phyloP scores from a whole-genome alignment of 2,797 vertebrate genomes.

The Buphagus erythrorhynchus region DNA sequence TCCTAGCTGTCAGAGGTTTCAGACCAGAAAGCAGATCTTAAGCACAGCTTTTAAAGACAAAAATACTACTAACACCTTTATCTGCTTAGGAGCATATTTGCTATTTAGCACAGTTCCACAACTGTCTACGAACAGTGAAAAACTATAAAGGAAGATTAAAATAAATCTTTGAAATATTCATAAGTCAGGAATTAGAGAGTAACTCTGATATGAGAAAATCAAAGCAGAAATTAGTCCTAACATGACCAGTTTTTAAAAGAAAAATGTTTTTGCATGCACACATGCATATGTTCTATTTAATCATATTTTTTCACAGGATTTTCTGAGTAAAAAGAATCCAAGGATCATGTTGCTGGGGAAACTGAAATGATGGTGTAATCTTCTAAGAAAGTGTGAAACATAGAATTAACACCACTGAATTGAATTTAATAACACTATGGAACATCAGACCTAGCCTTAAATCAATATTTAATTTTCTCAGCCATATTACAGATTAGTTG shows the following conservation, averaged over 20 bases:
- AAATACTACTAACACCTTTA: not conserved
- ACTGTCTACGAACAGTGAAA: not conserved
- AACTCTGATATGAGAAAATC: not conserved
- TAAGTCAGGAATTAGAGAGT: not conserved
- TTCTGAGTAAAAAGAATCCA: not conserved
- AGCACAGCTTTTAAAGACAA: not conserved
- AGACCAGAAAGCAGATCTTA: not conserved
- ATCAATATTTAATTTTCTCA: conserved; percentile 82
- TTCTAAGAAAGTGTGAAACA: conserved; percentile 49
- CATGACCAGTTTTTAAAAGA: not conserved
- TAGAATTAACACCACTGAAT: conserved; percentile 72
- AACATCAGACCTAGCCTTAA: conserved; percentile 43
- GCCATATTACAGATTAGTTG: conserved; percentile 19
- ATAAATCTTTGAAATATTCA: not conserved
- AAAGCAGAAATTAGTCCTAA: not conserved
- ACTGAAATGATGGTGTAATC: conserved; percentile 67
- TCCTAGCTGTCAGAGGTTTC: not conserved
- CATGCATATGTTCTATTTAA: not conserved
- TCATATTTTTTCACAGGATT: conserved; percentile 7
- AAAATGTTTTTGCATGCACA: not conserved
- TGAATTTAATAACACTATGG: conserved; percentile 70
- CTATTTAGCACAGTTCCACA: not conserved
- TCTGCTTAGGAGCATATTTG: not conserved
- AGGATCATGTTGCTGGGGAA: not conserved
- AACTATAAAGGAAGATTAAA: not conserved